phyloP scores from a whole-genome alignment of 1,140 invertebrate genomes.

The Scaptomyza hsui region DNA sequence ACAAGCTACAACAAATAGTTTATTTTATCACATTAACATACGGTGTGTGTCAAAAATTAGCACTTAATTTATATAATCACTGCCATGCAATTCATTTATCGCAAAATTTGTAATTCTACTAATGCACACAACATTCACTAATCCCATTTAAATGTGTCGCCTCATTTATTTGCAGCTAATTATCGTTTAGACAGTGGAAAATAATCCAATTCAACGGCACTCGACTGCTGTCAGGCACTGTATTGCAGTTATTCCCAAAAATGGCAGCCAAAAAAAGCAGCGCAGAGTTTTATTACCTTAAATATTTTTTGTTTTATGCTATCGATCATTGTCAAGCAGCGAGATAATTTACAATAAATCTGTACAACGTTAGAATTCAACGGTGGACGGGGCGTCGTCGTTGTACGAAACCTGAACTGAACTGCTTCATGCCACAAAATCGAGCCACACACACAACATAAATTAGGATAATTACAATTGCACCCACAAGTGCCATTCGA shows the following conservation, averaged over 20 bases:
- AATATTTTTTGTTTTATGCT: slow-evolving; percentile 56
- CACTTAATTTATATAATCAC: not conserved
- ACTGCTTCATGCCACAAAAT: slow-evolving; percentile 43
- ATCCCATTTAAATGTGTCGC: slow-evolving; percentile 40
- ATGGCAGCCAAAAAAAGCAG: slow-evolving; percentile 14
- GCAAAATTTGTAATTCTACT: slow-evolving; percentile 43
- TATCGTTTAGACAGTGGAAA: slow-evolving; percentile 53
- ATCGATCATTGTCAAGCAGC: slow-evolving; percentile 76
- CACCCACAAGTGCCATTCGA: slow-evolving; percentile 80
- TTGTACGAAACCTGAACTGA: slow-evolving; percentile 26
- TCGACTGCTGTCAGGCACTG: slow-evolving; percentile 31
- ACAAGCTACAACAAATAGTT: too few relatives aligned
- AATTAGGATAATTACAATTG: slow-evolving; percentile 83
- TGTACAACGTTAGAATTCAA: slow-evolving; percentile 61
- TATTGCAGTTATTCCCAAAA: slow-evolving; percentile 8
- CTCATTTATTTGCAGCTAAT: slow-evolving; percentile 70
- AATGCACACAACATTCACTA: slow-evolving; percentile 46
- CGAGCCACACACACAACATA: slow-evolving; percentile 65
- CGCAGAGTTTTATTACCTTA: slow-evolving; percentile 45
- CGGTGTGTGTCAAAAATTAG: not conserved
- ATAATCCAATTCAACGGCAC: slow-evolving; percentile 32
- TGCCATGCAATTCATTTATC: slow-evolving; percentile 6
- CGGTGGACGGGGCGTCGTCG: slow-evolving; percentile 20
- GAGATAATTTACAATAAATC: slow-evolving; percentile 80
- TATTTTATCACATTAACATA: slow-evolving; percentile 1